Conservation (phyloP, 2,888 invertebrate species). For the Campoplex capitator region DNA sequence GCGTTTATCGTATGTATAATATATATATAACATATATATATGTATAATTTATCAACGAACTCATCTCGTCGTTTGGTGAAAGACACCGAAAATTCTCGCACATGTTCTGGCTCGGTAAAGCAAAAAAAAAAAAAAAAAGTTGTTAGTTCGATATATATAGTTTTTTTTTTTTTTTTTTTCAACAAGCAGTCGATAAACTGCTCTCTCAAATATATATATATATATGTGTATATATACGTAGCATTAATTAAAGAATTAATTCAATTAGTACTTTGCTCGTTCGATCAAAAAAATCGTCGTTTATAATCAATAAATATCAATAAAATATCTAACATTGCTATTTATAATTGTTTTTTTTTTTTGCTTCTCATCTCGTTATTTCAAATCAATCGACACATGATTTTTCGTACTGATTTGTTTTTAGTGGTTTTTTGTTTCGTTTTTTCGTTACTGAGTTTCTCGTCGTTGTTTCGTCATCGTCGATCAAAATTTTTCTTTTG, state of each 20-base stretch:
- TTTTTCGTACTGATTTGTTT: conserved; percentile 73
- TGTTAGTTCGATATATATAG: conserved; percentile 26
- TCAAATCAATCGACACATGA: conserved; percentile 78
- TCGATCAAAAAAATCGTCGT: conserved; percentile 73
- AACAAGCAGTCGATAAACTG: conserved; percentile 12
- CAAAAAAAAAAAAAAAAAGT: conserved; percentile 29
- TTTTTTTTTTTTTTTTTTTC: background rate
- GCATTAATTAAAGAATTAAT: conserved; percentile 64
- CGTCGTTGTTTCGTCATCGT: background rate
- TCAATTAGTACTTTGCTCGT: conserved; percentile 71
- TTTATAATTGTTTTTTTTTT: conserved; percentile 73
- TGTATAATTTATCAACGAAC: conserved; percentile 52
- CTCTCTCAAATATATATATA: conserved; percentile 21
- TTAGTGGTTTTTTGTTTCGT: conserved; percentile 67
- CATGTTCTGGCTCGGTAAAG: conserved; percentile 54
- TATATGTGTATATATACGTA: conserved; percentile 10
- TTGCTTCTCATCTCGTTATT: conserved; percentile 55
- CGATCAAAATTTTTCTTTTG: background rate
- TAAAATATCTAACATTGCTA: conserved; percentile 84
- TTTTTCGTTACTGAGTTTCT: background rate
- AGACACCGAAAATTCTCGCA: conserved; percentile 34
- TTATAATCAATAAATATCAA: conserved; percentile 82
- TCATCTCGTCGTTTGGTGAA: conserved; percentile 30
- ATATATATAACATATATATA: conserved; percentile 50
- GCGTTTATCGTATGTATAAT: conserved; percentile 47